A percentile compares a stretch with the other conserved stretches of the same genome.
Evolutionary conservation across 2,113 vertebrate genomes (phyloP).

Genomic region (Macroglossus sobrinus): DNA sequence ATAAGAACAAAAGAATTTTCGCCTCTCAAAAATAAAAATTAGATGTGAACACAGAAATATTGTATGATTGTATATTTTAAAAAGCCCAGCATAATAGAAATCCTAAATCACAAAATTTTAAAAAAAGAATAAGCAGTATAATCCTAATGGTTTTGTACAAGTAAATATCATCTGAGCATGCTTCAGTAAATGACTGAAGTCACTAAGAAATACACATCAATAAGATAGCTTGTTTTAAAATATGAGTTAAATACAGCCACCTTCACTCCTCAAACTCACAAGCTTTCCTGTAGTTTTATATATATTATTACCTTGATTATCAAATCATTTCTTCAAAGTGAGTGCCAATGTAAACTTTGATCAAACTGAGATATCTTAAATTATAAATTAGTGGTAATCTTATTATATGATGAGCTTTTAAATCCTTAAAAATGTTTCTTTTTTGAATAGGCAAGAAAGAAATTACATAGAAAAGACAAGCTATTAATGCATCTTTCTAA

Average conservation of each 20-base stretch:
- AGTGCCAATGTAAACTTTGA: not conserved
- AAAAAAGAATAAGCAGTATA: not conserved
- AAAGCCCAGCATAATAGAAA: not conserved
- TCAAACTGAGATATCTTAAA: not conserved
- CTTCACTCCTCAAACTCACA: not conserved
- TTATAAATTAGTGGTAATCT: constrained; percentile 3
- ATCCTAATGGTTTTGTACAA: not conserved
- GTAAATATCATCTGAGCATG: not conserved
- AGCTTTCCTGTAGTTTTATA: not conserved
- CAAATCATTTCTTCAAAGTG: constrained; percentile 43
- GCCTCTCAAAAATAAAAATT: not conserved
- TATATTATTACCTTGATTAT: not conserved
- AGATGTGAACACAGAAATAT: not conserved
- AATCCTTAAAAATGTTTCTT: not conserved
- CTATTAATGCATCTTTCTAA: not conserved
- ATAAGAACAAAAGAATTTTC: not conserved
- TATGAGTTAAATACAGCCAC: not conserved
- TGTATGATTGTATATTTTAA: not conserved
- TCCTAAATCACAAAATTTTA: not conserved
- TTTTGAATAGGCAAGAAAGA: constrained; percentile 8
- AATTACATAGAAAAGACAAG: not conserved
- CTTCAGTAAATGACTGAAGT: not conserved
- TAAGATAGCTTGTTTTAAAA: not conserved
- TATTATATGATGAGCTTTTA: not conserved
- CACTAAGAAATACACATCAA: not conserved